Evolutionary conservation across 2,888 invertebrate species (phyloP).

Genomic region (Pristionchus entomophagus): DNA sequence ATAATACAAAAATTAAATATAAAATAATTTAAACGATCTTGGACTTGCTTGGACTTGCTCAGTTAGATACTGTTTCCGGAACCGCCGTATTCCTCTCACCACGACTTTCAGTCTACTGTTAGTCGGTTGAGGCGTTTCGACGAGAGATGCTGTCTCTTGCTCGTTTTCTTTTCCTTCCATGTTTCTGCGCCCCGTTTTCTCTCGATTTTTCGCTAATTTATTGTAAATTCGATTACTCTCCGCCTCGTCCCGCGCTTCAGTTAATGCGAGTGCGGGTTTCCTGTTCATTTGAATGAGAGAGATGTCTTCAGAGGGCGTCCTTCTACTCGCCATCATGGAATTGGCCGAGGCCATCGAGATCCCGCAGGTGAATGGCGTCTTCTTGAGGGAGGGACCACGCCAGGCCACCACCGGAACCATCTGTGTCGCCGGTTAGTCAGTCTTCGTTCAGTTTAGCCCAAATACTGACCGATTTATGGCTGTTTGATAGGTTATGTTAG

Average conservation of each 20-base stretch:
- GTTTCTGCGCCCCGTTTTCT: slow-evolving; percentile 18
- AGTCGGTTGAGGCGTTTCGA: neutral
- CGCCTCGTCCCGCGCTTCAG: neutral
- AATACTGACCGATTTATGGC: neutral
- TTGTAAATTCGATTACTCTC: slow-evolving; percentile 31
- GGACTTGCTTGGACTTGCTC: too few relatives aligned
- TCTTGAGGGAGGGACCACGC: slow-evolving; percentile 70
- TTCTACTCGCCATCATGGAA: slow-evolving; percentile 62
- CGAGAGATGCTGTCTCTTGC: too few relatives aligned
- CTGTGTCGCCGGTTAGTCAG: slow-evolving; percentile 63
- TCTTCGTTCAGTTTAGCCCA: neutral
- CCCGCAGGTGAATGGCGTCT: slow-evolving; percentile 69
- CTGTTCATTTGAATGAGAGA: neutral
- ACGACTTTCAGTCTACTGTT: slow-evolving; percentile 28
- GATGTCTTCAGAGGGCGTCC: neutral
- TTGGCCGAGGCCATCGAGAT: slow-evolving; percentile 72
- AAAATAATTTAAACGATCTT: too few relatives aligned
- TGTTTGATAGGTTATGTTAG: neutral
- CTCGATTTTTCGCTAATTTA: slow-evolving; percentile 23
- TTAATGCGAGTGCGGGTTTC: neutral
- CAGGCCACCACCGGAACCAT: slow-evolving; percentile 67
- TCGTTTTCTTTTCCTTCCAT: too few relatives aligned
- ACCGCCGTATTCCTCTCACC: too few relatives aligned
- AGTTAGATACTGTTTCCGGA: too few relatives aligned
- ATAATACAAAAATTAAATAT: too few relatives aligned